These are phyloP conservation scores for Dallia pectoralis DNA, from an alignment of 2,797 vertebrate species.

Conservation along the genomic window DNA sequence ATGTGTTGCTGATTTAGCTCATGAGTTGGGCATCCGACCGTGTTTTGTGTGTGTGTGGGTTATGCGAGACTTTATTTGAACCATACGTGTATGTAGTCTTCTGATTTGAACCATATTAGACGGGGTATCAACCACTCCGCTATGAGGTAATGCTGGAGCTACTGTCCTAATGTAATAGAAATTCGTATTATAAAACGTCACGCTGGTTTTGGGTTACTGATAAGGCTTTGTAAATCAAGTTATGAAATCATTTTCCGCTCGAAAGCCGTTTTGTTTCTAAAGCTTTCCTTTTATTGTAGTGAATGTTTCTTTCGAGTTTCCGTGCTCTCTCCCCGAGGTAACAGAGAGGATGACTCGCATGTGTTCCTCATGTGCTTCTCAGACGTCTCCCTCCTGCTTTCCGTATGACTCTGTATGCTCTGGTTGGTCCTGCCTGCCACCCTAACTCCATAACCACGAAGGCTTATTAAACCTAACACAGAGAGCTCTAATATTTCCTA, in stretches of 20 bases:
- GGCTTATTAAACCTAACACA: constrained; percentile 3
- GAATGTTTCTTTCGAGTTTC: constrained; percentile 17
- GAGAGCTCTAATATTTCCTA: neutral
- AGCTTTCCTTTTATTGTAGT: too few relatives aligned
- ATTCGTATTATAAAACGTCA: neutral
- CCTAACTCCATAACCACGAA: neutral
- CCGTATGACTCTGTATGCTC: neutral
- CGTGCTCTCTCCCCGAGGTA: constrained; percentile 12
- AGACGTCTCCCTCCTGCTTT: neutral
- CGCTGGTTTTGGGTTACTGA: neutral
- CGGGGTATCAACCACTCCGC: too few relatives aligned
- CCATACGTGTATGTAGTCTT: too few relatives aligned
- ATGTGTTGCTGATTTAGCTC: too few relatives aligned
- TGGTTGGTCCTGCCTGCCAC: constrained; percentile 3
- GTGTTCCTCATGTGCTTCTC: constrained; percentile 7
- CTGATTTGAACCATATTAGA: too few relatives aligned
- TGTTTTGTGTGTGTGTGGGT: too few relatives aligned
- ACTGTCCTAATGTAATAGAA: neutral
- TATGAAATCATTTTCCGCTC: neutral
- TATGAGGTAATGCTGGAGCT: too few relatives aligned
- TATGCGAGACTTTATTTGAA: too few relatives aligned
- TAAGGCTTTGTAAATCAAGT: neutral
- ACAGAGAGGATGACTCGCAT: constrained; percentile 28
- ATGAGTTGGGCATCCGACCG: too few relatives aligned
- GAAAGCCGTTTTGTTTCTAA: neutral